Conservation (phyloP, 2,113 vertebrate species). For the Zosterops hypoxanthus region DNA sequence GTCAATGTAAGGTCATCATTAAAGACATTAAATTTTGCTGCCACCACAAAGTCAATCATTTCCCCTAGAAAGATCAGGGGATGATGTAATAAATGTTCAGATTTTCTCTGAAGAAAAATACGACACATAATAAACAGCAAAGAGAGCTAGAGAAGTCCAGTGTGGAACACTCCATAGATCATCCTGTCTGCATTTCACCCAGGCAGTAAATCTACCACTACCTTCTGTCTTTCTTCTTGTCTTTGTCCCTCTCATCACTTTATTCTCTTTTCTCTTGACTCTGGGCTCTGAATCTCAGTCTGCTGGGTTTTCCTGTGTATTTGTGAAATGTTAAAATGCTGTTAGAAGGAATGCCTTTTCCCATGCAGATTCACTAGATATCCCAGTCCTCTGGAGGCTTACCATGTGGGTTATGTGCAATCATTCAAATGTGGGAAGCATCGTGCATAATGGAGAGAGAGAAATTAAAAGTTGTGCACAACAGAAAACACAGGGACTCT, state of each 20-base stretch:
- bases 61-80: neutral
- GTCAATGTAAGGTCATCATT: neutral
- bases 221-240: neutral
- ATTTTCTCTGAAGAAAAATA: conserved; percentile 5
- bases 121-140: neutral
- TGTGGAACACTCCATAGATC: neutral
- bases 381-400: neutral
- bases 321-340: neutral
- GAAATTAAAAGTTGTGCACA: neutral
- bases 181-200: neutral
- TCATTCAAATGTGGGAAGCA: neutral
- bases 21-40: neutral
- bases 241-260: neutral
- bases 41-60: neutral
- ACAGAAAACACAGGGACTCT: neutral
- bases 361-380: neutral
- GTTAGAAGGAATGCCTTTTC: neutral
- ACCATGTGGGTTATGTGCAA: neutral
- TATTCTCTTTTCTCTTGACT: neutral
- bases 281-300: neutral
- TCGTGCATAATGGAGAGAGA: neutral
- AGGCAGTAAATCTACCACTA: neutral
- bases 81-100: neutral
- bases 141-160: neutral
- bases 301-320: neutral